Conservation (phyloP, 2,888 invertebrate species). For the Arrhopalites spinosus region DNA sequence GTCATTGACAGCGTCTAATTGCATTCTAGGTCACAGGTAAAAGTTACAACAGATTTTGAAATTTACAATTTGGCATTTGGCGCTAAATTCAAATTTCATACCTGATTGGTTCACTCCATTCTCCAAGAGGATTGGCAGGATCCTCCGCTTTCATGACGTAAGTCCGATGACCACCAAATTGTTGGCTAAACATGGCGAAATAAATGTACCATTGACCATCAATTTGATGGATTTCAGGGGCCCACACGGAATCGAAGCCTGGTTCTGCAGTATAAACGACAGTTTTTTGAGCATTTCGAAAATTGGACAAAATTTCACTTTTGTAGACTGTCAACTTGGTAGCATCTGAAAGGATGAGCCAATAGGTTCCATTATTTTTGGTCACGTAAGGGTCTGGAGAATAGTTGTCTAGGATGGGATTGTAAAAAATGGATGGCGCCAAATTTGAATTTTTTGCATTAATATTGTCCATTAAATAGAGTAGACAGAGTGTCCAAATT, state of each 20-base stretch:
- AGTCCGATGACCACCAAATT: conserved; percentile 6
- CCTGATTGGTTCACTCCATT: conserved; percentile 7
- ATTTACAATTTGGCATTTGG: too few species aligned
- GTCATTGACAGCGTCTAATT: conserved; percentile 13
- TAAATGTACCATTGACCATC: conserved; percentile 27
- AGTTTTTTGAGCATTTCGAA: conserved; percentile 1
- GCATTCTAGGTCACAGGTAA: too few species aligned
- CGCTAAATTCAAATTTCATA: too few species aligned
- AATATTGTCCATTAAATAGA: too few species aligned
- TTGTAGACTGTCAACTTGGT: not conserved
- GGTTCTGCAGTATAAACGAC: conserved; percentile 1
- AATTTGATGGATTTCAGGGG: conserved; percentile 32
- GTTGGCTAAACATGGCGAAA: conserved; percentile 24
- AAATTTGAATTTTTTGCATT: not conserved
- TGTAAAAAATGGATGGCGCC: conserved; percentile 13
- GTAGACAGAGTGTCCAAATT: too few species aligned
- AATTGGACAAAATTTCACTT: conserved; percentile 10
- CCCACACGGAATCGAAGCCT: conserved; percentile 21
- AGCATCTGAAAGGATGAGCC: conserved; percentile 12
- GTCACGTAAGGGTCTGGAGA: conserved; percentile 28
- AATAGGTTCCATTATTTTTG: conserved; percentile 13
- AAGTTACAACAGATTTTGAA: too few species aligned
- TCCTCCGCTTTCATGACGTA: conserved; percentile 2
- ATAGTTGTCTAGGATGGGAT: conserved; percentile 24
- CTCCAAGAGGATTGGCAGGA: conserved; percentile 13